Percentiles rank a stretch among this genome's conserved stretches.
Conservation (phyloP, 2,888 invertebrate genomes). For the Suillia variegata region DNA sequence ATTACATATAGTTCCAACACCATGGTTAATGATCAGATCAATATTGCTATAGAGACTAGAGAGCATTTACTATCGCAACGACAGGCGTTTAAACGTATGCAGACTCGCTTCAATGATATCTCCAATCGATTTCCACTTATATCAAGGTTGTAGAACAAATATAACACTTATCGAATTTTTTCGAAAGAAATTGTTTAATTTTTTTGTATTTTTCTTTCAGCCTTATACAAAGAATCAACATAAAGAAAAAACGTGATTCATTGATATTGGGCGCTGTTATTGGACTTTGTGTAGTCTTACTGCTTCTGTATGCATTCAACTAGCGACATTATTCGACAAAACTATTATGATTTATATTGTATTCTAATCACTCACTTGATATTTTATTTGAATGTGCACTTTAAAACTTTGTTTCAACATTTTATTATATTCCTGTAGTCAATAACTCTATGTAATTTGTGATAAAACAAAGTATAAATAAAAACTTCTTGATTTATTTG, state of each 20-base stretch:
- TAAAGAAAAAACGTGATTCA: conserved; percentile 92
- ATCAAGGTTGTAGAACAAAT: conserved; percentile 62
- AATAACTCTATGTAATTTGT: not conserved
- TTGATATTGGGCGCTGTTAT: conserved; percentile 89
- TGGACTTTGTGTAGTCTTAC: conserved; percentile 85
- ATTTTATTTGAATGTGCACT: not conserved
- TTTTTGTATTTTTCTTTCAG: too few relatives aligned
- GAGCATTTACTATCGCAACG: conserved; percentile 91
- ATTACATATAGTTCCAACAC: conserved; percentile 79
- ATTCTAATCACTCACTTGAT: not conserved
- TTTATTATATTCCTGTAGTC: not conserved
- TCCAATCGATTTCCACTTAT: conserved; percentile 83
- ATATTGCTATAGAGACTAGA: conserved; percentile 95
- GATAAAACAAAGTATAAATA: not conserved
- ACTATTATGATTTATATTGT: not conserved
- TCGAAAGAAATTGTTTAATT: not conserved
- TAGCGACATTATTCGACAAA: conserved; percentile 51
- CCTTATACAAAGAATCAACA: conserved; percentile 89
- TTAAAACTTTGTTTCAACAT: not conserved
- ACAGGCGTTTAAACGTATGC: conserved; percentile 85
- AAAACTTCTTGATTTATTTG: not conserved
- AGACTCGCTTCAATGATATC: conserved; percentile 91
- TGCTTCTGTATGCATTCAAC: conserved; percentile 80
- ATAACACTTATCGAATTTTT: too few relatives aligned
- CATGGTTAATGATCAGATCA: conserved; percentile 94